Conservation (phyloP, 1,140 invertebrate genomes). For the Ostrea denselamellosa region DNA sequence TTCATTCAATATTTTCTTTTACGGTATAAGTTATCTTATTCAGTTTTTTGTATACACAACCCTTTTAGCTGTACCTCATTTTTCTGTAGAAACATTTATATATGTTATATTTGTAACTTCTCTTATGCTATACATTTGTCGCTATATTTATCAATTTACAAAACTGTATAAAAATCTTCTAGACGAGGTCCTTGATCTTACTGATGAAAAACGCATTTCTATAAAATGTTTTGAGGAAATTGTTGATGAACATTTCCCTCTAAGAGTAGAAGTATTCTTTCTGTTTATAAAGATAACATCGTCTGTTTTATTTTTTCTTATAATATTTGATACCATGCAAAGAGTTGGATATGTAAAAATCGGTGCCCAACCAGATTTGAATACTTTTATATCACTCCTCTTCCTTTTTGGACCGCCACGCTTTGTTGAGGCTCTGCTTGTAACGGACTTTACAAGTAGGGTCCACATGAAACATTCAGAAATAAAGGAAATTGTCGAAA, state of each 20-base stretch:
- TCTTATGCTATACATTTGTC: not conserved
- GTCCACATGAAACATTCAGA: not conserved
- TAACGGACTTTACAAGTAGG: not conserved
- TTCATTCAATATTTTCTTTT: conserved; percentile 15
- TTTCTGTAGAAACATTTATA: not conserved
- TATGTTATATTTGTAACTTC: not conserved
- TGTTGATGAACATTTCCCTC: not conserved
- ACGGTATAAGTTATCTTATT: not conserved
- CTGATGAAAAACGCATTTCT: not conserved
- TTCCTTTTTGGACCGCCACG: conserved; percentile 7
- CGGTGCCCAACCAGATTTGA: not conserved
- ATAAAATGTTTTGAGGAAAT: not conserved
- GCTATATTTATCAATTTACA: not conserved
- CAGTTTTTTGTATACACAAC: not conserved
- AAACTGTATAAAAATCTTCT: not conserved
- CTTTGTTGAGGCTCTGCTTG: not conserved
- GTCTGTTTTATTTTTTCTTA: not conserved
- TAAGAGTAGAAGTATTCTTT: not conserved
- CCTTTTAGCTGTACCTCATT: not conserved
- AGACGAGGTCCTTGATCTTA: not conserved
- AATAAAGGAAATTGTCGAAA: not conserved
- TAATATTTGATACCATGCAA: not conserved
- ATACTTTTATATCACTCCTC: not conserved
- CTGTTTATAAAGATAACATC: not conserved
- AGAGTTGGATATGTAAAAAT: not conserved